Evolutionary conservation across 2,113 vertebrate genomes (phyloP).

Genomic region (Dasypus novemcinctus): DNA sequence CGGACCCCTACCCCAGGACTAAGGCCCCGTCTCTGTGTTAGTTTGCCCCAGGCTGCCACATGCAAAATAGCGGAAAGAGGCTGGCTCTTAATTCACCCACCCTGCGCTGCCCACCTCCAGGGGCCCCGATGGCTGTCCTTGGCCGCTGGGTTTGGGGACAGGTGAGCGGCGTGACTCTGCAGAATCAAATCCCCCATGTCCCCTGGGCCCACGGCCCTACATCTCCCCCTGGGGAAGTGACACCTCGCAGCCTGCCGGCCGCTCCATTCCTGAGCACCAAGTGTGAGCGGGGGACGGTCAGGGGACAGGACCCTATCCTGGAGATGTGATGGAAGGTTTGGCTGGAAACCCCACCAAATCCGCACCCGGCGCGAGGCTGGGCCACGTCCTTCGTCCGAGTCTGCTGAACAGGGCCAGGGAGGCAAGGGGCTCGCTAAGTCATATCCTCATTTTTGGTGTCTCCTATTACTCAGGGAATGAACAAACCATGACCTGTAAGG

Average conservation of each 20-base stretch:
- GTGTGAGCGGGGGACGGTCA: constrained; percentile 74
- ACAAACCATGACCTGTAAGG: constrained; percentile 74
- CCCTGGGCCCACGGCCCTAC: constrained; percentile 64
- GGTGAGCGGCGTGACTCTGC: too few species aligned
- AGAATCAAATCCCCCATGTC: constrained; percentile 70
- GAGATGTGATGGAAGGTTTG: constrained; percentile 80
- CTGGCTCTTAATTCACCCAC: too few species aligned
- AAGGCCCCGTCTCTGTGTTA: too few species aligned
- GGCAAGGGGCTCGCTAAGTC: constrained; percentile 76
- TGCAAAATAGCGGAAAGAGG: too few species aligned
- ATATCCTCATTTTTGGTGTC: constrained; percentile 72
- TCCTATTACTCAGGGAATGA: constrained; percentile 71
- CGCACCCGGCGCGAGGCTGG: constrained; percentile 49
- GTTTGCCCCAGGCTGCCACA: too few species aligned
- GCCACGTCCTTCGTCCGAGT: constrained; percentile 73
- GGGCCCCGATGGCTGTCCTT: too few species aligned
- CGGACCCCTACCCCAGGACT: too few species aligned
- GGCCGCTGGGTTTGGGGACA: too few species aligned
- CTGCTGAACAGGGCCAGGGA: constrained; percentile 74
- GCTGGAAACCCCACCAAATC: constrained; percentile 78
- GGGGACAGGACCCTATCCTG: constrained; percentile 66
- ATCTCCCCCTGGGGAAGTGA: constrained; percentile 64
- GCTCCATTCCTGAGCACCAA: constrained; percentile 78
- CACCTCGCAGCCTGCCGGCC: constrained; percentile 68
- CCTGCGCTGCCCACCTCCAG: not conserved